A percentile compares a stretch with the other conserved stretches of the same genome.
These are phyloP conservation scores for Premnoplex brunnescens DNA, from an alignment of 2,797 vertebrate genomes.

Conservation along the genomic window DNA sequence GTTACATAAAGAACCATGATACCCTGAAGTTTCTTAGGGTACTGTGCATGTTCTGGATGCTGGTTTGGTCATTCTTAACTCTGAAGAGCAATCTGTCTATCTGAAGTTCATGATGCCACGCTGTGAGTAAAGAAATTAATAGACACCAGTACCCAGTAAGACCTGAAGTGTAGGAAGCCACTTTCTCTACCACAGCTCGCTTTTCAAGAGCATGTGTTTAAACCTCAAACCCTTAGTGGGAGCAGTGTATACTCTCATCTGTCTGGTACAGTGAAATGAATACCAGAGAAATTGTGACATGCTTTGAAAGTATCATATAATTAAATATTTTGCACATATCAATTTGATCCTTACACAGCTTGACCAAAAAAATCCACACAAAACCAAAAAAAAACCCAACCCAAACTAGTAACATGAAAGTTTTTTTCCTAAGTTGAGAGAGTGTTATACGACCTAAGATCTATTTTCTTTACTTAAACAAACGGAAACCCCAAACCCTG, in stretches of 20 bases:
- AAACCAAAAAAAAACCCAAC: neutral
- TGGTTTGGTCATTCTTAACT: neutral
- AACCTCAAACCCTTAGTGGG: neutral
- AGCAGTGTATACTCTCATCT: neutral
- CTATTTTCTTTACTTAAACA: neutral
- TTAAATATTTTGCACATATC: conserved; percentile 10
- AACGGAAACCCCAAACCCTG: neutral
- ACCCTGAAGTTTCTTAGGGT: neutral
- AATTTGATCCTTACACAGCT: neutral
- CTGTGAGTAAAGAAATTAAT: neutral
- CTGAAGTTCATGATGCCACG: neutral
- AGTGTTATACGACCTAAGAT: neutral
- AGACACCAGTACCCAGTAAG: neutral
- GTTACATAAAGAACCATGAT: neutral
- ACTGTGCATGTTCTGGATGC: neutral
- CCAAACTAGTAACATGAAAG: neutral
- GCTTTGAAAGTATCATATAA: conserved; percentile 9
- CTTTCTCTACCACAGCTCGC: neutral
- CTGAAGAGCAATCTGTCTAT: neutral
- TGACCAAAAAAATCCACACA: neutral
- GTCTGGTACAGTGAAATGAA: conserved; percentile 1
- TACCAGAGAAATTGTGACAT: neutral
- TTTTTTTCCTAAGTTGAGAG: neutral
- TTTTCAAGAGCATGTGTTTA: conserved; percentile 25
- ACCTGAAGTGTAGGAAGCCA: neutral